Evolutionary conservation across 2,113 vertebrate species (phyloP).

Genomic region (rabbit (Oryctolagus cuniculus)): DNA sequence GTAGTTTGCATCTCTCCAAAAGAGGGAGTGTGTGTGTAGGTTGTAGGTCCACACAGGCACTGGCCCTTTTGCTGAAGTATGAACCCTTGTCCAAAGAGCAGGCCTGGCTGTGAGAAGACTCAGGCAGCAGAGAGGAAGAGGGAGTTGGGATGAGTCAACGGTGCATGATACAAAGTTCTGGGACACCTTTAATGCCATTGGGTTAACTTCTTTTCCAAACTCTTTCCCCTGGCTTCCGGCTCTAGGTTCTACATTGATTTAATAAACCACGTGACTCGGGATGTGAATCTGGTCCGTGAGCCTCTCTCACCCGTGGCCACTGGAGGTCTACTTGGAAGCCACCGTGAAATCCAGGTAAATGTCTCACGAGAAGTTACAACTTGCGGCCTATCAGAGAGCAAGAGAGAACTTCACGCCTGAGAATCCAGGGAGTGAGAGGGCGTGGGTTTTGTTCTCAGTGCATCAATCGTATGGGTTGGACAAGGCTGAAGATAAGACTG

Average conservation of each 20-base stretch:
- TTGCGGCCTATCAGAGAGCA: neutral
- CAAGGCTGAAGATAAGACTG: neutral
- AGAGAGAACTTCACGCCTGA: neutral
- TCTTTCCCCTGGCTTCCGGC: neutral
- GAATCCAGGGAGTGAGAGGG: neutral
- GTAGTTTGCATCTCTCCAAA: neutral
- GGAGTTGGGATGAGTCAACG: neutral
- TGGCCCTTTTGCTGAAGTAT: neutral
- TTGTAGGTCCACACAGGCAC: too few species aligned
- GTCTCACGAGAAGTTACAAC: neutral
- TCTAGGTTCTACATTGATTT: neutral
- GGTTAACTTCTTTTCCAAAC: neutral
- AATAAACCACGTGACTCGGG: neutral
- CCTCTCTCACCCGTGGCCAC: neutral
- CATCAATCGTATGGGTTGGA: neutral
- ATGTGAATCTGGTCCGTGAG: neutral
- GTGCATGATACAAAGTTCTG: neutral
- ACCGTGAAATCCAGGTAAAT: neutral
- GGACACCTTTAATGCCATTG: neutral
- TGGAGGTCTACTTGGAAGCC: neutral
- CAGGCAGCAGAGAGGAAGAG: neutral
- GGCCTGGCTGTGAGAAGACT: neutral
- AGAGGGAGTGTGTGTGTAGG: neutral
- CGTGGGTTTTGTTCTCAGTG: neutral
- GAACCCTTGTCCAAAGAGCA: neutral